These are phyloP conservation scores for Botrylloides violaceus DNA, from an alignment of 23 tunicate genomes.

Conservation along the genomic window DNA sequence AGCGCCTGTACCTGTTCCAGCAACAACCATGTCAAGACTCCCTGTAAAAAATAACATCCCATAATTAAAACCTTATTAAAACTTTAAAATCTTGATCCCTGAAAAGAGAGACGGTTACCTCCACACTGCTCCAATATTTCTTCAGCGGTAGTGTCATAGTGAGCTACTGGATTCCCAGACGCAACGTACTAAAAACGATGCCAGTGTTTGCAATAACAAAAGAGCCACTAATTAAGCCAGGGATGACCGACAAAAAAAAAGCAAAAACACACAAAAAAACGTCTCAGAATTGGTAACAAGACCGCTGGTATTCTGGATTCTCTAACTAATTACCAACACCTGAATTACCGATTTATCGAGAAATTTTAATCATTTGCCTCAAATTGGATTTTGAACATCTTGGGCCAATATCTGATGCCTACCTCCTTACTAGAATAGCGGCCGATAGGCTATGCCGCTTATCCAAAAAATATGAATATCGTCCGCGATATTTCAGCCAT, in stretches of 20 bases:
- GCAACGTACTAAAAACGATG: slow-evolving; percentile 23
- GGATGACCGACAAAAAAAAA: not conserved
- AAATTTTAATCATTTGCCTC: too few relatives aligned
- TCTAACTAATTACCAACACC: too few relatives aligned
- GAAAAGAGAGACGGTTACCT: slow-evolving; percentile 25
- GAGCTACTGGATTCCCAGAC: slow-evolving; percentile 92
- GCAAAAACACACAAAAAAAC: too few relatives aligned
- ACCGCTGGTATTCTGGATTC: too few relatives aligned
- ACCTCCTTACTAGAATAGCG: too few relatives aligned
- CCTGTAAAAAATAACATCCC: not conserved
- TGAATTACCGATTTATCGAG: too few relatives aligned
- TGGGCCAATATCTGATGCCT: too few relatives aligned
- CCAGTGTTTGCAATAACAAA: slow-evolving; percentile 2
- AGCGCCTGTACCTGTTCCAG: slow-evolving; percentile 95
- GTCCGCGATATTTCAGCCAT: too few relatives aligned
- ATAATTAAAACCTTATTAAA: not conserved
- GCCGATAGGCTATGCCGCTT: too few relatives aligned
- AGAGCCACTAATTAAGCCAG: slow-evolving; percentile 1
- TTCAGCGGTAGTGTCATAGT: slow-evolving; percentile 92
- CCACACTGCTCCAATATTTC: slow-evolving; percentile 82
- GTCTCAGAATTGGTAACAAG: too few relatives aligned
- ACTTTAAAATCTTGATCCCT: not conserved
- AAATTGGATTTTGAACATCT: too few relatives aligned
- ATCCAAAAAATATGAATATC: too few relatives aligned
- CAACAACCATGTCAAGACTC: slow-evolving; percentile 49